These are phyloP conservation scores for Gonioctena quinquepunctata DNA, from an alignment of 1,140 invertebrate species.

Conservation along the genomic window DNA sequence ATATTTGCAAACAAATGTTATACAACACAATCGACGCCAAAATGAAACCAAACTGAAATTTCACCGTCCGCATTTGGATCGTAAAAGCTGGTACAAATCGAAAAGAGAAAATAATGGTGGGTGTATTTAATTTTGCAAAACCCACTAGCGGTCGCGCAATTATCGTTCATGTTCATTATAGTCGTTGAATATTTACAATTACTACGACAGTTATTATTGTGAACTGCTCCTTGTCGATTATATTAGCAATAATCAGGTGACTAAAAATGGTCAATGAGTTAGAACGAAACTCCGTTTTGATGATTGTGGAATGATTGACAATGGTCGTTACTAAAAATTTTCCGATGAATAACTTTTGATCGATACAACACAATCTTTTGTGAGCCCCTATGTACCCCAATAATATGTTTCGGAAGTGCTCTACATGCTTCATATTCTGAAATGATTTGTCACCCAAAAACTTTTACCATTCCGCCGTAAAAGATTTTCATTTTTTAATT, in stretches of 20 bases:
- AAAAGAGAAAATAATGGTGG: neutral
- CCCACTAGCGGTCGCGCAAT: neutral
- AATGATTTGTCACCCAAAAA: too few relatives aligned
- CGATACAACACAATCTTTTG: too few relatives aligned
- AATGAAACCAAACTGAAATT: neutral
- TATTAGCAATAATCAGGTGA: neutral
- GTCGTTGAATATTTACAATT: neutral
- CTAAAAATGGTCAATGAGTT: neutral
- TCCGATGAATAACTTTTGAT: too few relatives aligned
- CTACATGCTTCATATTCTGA: too few relatives aligned
- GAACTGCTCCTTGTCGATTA: neutral
- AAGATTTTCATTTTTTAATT: too few relatives aligned
- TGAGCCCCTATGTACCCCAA: too few relatives aligned
- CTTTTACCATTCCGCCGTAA: too few relatives aligned
- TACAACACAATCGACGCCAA: neutral
- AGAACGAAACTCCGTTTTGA: too few relatives aligned
- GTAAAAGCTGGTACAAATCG: neutral
- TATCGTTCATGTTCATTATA: neutral
- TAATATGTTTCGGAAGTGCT: too few relatives aligned
- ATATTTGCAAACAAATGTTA: too few relatives aligned
- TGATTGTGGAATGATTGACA: too few relatives aligned
- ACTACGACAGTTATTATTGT: neutral
- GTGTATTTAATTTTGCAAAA: neutral
- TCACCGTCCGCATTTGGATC: neutral
- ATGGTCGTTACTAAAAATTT: too few relatives aligned